Percentiles rank a stretch among this genome's conserved stretches.
Evolutionary conservation across 1,140 invertebrate species (phyloP).

Genomic region (Neuroterus valhalla): DNA sequence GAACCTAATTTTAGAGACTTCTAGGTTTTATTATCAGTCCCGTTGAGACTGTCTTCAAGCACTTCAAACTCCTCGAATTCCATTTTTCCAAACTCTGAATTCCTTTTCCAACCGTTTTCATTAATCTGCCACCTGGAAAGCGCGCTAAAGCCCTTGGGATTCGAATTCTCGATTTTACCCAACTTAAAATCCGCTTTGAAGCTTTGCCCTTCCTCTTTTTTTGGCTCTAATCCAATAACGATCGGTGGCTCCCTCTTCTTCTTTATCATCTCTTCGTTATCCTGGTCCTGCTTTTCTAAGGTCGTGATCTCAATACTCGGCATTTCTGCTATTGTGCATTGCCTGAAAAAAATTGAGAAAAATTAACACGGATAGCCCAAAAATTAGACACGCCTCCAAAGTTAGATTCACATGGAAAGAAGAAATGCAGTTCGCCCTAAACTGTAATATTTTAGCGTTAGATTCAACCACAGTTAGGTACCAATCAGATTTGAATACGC

Average conservation of each 20-base stretch:
- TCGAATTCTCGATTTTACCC: constrained; percentile 58
- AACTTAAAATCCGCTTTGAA: constrained; percentile 67
- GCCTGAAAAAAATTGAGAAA: constrained; percentile 39
- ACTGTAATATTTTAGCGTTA: no score
- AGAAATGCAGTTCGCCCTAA: no score
- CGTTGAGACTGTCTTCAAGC: constrained; percentile 79
- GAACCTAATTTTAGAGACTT: background rate
- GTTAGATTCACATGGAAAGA: no score
- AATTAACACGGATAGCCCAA: background rate
- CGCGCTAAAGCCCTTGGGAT: constrained; percentile 61
- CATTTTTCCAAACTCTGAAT: constrained; percentile 84
- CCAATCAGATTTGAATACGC: no score
- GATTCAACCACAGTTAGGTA: no score
- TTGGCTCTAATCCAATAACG: constrained; percentile 68
- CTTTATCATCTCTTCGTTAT: constrained; percentile 50
- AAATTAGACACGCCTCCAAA: no score
- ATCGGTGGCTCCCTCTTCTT: constrained; percentile 67
- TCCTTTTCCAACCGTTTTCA: constrained; percentile 63
- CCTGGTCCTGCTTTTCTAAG: constrained; percentile 49
- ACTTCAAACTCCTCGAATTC: constrained; percentile 89
- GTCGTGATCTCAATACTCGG: constrained; percentile 68
- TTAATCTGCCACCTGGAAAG: constrained; percentile 71
- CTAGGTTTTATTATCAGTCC: constrained; percentile 53
- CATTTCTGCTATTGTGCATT: constrained; percentile 66
- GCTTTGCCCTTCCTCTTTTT: constrained; percentile 69